Conservation (phyloP, 2,797 vertebrate genomes). For the Anguilla megastoma region DNA sequence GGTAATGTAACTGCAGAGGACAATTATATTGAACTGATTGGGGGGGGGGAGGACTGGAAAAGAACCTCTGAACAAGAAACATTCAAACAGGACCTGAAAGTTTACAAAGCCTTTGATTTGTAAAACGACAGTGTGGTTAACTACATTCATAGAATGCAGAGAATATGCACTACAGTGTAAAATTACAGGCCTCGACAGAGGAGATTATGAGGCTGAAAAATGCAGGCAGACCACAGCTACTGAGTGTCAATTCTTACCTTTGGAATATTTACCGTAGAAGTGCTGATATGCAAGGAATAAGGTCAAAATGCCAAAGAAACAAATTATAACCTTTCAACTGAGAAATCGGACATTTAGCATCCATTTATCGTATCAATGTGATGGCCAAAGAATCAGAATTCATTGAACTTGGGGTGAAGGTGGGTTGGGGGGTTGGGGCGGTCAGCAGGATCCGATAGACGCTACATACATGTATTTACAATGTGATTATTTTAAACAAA, state of each 20-base stretch:
- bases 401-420: not conserved
- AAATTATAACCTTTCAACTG: slow-evolving; percentile 48
- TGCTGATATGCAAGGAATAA: slow-evolving; percentile 43
- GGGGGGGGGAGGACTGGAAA: not conserved
- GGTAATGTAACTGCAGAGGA: not conserved
- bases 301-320: slow-evolving; percentile 34
- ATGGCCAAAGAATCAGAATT: not conserved
- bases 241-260: slow-evolving; percentile 45
- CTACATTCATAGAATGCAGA: slow-evolving; percentile 40
- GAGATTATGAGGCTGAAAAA: slow-evolving; percentile 51
- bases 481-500: not conserved
- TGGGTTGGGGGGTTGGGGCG: too few species aligned
- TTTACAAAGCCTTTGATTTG: slow-evolving; percentile 36
- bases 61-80: slow-evolving; percentile 13
- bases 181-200: slow-evolving; percentile 47
- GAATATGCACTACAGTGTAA: slow-evolving; percentile 36
- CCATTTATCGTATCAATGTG: not conserved
- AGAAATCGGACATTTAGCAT: not conserved
- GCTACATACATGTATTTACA: too few species aligned
- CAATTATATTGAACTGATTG: slow-evolving; percentile 31
- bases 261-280: slow-evolving; percentile 30
- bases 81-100: slow-evolving; percentile 34
- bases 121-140: slow-evolving; percentile 33
- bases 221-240: slow-evolving; percentile 49
- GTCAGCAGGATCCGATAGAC: too few species aligned